Evolutionary conservation across 1,140 invertebrate species (phyloP).

Genomic region (Lycorma delicatula): DNA sequence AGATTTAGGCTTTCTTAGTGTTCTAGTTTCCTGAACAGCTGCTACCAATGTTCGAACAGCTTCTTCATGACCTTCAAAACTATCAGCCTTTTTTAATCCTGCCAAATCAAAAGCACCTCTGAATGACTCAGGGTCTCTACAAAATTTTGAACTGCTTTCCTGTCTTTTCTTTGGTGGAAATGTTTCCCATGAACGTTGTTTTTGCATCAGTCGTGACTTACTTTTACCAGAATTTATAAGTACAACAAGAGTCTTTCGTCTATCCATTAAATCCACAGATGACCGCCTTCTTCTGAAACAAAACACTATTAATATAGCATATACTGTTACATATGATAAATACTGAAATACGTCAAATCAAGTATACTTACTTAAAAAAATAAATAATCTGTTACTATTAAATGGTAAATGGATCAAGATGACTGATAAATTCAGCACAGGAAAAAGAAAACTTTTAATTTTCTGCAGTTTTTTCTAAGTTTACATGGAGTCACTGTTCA

Average conservation of each 20-base stretch:
- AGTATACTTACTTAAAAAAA: background rate
- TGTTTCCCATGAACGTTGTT: slow-evolving; percentile 56
- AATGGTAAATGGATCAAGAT: too few species aligned
- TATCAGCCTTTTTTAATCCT: slow-evolving; percentile 44
- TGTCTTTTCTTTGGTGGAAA: slow-evolving; percentile 47
- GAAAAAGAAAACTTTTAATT: too few species aligned
- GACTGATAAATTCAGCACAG: too few species aligned
- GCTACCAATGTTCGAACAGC: slow-evolving; percentile 59
- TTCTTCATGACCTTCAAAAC: slow-evolving; percentile 62
- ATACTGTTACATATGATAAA: background rate
- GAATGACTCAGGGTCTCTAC: slow-evolving; percentile 34
- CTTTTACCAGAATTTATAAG: slow-evolving; percentile 40
- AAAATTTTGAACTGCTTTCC: slow-evolving; percentile 26
- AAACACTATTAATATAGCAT: too few species aligned
- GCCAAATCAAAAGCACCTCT: slow-evolving; percentile 31
- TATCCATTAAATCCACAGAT: slow-evolving; percentile 31
- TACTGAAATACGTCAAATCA: background rate
- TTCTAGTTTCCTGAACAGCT: slow-evolving; percentile 56
- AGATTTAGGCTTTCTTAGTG: slow-evolving; percentile 24
- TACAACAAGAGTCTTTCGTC: slow-evolving; percentile 42
- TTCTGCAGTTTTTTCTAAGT: too few species aligned
- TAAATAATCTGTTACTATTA: too few species aligned
- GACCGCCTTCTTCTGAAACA: slow-evolving; percentile 24
- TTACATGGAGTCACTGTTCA: too few species aligned
- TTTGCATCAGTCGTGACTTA: slow-evolving; percentile 44